These are phyloP conservation scores for Podotricha telesiphe DNA, from an alignment of 2,888 invertebrate species.

Conservation along the genomic window DNA sequence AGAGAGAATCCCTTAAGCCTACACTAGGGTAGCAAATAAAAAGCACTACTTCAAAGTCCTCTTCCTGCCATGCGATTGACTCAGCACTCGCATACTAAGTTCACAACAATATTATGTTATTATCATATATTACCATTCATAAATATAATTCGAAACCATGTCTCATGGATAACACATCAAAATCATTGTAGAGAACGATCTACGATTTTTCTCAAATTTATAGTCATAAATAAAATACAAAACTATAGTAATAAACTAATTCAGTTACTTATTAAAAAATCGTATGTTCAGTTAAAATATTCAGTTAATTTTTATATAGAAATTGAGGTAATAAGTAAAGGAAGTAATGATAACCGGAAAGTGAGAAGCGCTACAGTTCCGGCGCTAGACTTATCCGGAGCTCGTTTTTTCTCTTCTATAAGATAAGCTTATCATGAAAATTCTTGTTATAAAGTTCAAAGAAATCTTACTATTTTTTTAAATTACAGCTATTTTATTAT, in stretches of 20 bases:
- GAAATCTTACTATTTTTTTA: not conserved
- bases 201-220: no score
- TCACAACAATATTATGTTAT: no score
- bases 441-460: not conserved
- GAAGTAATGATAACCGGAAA: constrained; percentile 40
- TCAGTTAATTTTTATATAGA: not conserved
- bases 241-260: not conserved
- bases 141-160: no score
- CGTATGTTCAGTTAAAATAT: not conserved
- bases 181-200: no score
- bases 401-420: constrained; percentile 59
- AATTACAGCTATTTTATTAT: not conserved
- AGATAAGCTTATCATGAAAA: constrained; percentile 7
- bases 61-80: no score
- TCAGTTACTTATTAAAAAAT: not conserved
- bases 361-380: constrained; percentile 42
- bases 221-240: no score
- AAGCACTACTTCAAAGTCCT: no score
- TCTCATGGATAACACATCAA: no score
- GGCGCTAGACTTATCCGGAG: constrained; percentile 48
- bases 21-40: no score
- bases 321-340: constrained; percentile 35
- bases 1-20: no score
- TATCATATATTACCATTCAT: no score
- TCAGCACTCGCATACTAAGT: no score